These are phyloP conservation scores for Menidia menidia DNA, from an alignment of 2,797 vertebrate species.

Conservation along the genomic window DNA sequence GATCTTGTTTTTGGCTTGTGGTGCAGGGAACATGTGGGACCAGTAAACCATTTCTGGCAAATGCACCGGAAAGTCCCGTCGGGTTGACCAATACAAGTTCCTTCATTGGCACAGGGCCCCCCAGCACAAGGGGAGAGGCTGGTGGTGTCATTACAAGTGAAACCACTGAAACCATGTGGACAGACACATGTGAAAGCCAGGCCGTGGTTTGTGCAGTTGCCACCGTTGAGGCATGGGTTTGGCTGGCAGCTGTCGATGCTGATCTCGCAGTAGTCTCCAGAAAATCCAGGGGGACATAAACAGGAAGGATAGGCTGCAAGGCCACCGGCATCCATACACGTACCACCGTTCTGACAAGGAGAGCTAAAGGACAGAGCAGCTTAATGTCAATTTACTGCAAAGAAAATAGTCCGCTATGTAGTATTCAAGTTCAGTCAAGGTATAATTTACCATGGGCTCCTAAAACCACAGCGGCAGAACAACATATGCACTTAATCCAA, in stretches of 20 bases:
- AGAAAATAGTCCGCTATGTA: neutral
- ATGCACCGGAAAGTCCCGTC: constrained; percentile 84
- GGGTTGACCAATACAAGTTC: constrained; percentile 82
- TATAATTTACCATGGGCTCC: constrained; percentile 10
- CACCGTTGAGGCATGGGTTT: constrained; percentile 90
- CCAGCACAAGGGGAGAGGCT: constrained; percentile 77
- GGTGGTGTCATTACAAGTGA: constrained; percentile 83
- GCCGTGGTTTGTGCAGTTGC: constrained; percentile 86
- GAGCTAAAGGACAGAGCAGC: constrained; percentile 77
- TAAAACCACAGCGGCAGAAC: neutral
- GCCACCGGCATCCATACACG: constrained; percentile 83
- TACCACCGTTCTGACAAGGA: constrained; percentile 93
- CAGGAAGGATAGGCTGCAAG: constrained; percentile 83
- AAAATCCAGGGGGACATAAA: constrained; percentile 88
- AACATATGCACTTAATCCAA: neutral
- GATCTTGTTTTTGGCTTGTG: constrained; percentile 61
- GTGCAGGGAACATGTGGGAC: constrained; percentile 81
- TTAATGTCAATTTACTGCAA: constrained; percentile 26
- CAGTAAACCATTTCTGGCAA: constrained; percentile 86
- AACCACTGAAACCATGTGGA: constrained; percentile 82
- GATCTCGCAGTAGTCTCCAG: constrained; percentile 90
- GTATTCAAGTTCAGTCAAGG: constrained; percentile 7
- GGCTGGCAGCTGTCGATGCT: constrained; percentile 85
- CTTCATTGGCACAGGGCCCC: constrained; percentile 86
- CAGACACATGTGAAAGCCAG: constrained; percentile 87